Conservation (phyloP, 2,888 invertebrate genomes). For the Tipula lateralis region DNA sequence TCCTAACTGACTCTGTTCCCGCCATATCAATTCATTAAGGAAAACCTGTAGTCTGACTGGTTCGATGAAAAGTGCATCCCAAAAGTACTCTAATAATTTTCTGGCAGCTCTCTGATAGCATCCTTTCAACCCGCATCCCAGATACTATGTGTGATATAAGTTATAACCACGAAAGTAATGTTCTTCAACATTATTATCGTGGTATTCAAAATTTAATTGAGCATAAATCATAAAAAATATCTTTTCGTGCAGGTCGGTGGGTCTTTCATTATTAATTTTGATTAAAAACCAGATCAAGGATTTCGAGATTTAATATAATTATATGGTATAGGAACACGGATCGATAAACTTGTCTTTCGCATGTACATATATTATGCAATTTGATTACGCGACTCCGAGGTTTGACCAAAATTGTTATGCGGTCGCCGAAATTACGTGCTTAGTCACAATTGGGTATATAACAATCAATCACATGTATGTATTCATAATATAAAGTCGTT, state of each 20-base stretch:
- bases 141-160: too few relatives aligned
- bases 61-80: too few relatives aligned
- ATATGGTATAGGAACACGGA: background rate
- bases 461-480: too few relatives aligned
- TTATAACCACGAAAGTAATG: too few relatives aligned
- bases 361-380: background rate
- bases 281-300: background rate
- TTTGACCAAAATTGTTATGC: background rate
- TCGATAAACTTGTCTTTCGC: background rate
- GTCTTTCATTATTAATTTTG: background rate
- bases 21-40: too few relatives aligned
- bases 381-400: background rate
- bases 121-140: too few relatives aligned
- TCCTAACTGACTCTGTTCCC: too few relatives aligned
- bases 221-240: background rate
- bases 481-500: background rate
- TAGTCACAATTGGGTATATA: background rate
- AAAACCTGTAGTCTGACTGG: too few relatives aligned
- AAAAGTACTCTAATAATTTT: too few relatives aligned
- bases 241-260: background rate
- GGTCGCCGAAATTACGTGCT: background rate
- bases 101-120: too few relatives aligned
- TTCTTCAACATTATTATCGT: too few relatives aligned
- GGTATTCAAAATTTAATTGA: background rate
- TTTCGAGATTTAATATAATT: background rate